Percentiles rank a stretch among this genome's conserved stretches.
Evolutionary conservation across 2,888 invertebrate species (phyloP).

Genomic region (Belgica antarctica): DNA sequence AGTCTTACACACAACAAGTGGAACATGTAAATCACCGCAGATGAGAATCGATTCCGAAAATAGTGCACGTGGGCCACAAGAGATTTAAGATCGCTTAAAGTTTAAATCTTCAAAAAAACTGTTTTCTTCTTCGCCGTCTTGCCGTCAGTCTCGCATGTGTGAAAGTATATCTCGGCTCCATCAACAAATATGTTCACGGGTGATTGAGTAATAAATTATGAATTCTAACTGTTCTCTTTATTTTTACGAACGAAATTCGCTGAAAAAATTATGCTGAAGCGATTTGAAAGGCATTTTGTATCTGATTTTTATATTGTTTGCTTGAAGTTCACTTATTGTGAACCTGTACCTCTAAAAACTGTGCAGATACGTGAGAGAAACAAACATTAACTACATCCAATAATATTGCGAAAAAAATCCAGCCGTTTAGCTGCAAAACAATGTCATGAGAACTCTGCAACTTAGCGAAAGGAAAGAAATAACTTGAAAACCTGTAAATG

Average conservation of each 20-base stretch:
- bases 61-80: too few species aligned
- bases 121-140: not conserved
- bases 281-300: not conserved
- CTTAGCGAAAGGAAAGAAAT: not conserved
- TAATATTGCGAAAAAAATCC: not conserved
- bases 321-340: not conserved
- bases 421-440: not conserved
- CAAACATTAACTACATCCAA: not conserved
- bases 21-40: not conserved
- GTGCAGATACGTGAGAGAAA: not conserved
- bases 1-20: too few species aligned
- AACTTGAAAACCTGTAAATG: not conserved
- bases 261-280: not conserved
- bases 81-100: too few species aligned
- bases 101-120: not conserved
- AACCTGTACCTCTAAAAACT: constrained; percentile 14
- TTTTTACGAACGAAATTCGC: too few species aligned
- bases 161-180: constrained; percentile 9
- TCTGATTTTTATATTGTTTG: not conserved
- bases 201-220: constrained; percentile 30
- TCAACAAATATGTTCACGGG: constrained; percentile 31
- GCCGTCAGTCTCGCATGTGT: not conserved
- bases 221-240: constrained; percentile 29
- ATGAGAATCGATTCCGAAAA: not conserved
- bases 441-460: constrained; percentile 28